Conservation (phyloP, 2,888 invertebrate species). For the Cheilosia pagana region DNA sequence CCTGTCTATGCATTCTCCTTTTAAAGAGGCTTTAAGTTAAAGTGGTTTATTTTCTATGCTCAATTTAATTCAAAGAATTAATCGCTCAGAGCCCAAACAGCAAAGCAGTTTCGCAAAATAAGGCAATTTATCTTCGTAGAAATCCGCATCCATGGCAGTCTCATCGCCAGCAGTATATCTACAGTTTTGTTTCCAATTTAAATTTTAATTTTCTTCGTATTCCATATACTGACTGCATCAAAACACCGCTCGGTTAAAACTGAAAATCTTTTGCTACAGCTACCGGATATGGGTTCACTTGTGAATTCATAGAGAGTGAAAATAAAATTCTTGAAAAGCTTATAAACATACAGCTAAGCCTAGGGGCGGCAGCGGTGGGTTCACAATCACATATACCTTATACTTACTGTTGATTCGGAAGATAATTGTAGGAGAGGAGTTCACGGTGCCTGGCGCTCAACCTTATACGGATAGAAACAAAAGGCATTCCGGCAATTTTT, state of each 20-base stretch:
- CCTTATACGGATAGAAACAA: neutral
- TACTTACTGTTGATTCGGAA: neutral
- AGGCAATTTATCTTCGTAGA: neutral
- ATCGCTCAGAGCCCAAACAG: too few relatives aligned
- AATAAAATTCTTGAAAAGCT: neutral
- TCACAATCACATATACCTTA: neutral
- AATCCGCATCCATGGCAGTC: neutral
- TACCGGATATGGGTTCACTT: neutral
- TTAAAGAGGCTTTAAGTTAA: too few relatives aligned
- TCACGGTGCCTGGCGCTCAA: neutral
- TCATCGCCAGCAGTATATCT: neutral
- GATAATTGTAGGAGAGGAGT: neutral
- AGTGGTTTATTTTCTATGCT: too few relatives aligned
- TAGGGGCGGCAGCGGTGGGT: neutral
- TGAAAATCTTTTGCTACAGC: neutral
- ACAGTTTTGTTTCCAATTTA: neutral
- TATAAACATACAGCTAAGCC: neutral
- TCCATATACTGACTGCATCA: neutral
- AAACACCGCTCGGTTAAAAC: neutral
- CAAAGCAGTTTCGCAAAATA: neutral
- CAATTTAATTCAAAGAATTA: too few relatives aligned
- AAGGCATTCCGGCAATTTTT: conserved; percentile 1
- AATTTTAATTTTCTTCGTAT: neutral
- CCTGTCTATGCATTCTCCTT: too few relatives aligned
- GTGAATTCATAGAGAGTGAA: neutral